Evolutionary conservation across 2,888 invertebrate species (phyloP), one percentile per base, ranked within the genome.

Genomic region (Eumacrocentrus americanus): DNA sequence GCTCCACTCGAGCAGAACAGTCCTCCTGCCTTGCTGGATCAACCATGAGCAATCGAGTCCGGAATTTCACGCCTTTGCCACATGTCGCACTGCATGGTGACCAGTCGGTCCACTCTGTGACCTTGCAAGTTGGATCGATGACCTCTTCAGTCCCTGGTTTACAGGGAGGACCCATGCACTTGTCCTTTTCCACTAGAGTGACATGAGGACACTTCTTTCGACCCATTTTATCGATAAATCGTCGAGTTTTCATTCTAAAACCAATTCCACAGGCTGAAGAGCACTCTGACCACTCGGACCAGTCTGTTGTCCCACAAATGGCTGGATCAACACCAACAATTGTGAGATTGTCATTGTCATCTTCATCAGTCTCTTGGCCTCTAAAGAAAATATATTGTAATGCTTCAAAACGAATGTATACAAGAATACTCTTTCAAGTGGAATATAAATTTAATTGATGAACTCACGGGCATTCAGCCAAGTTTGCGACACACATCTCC

Each of bases 101-200:
- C 95, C 95, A 97, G 67, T 91, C 90, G 58, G 92, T 89, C 96
- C 96, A 97, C 52, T 88, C 88, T 0, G 91, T 91, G n/a, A 92
- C 89, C 60, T 92, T 44, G 71, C 91, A 91, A 69, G 83, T 63
- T 0, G 88, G 86, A 82, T 89, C 89, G 1, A 84, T 77, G 0
- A 81, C 68, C 67, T 85, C 86, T 5, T 87, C 81, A 40, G 85
- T 83, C 34, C 82, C 82, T 54, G 84, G 84, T 0, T 81, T 79
- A 73, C 92, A 91, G 2, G 86, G 84, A 0, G 90, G 89, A 68
- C 86, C 86, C 88, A 90, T 90, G 74, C 92, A 92, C 72, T 90
- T 90, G 71, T 90, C 88, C 75, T 89, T 92, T 78, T 96, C 94
- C 70, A 91, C 90, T 22, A 86, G 85, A 3, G 84, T 82, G 4